Percentiles rank a stretch among this genome's conserved stretches.
These are phyloP conservation scores for Spodoptera frugiperda DNA, from an alignment of 1,140 invertebrate genomes.

Conservation along the genomic window DNA sequence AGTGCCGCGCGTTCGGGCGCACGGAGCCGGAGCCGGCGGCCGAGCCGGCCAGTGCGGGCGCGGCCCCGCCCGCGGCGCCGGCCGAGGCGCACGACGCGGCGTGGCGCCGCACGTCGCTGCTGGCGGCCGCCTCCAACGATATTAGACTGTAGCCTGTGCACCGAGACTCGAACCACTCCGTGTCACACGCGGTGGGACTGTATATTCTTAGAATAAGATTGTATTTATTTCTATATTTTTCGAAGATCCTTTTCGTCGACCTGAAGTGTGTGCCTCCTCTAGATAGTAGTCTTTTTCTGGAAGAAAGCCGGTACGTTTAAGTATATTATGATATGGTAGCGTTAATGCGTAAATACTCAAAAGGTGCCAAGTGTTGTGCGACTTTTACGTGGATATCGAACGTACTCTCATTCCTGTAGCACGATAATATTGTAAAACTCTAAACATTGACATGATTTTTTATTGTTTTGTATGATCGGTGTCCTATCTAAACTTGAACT, in stretches of 20 bases:
- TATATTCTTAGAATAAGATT: slow-evolving; percentile 59
- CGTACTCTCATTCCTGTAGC: slow-evolving; percentile 80
- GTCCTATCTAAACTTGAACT: slow-evolving; percentile 71
- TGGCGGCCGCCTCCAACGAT: slow-evolving; percentile 70
- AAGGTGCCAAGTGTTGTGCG: slow-evolving; percentile 79
- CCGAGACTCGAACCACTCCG: not conserved
- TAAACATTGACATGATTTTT: slow-evolving; percentile 46
- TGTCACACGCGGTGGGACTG: slow-evolving; percentile 32
- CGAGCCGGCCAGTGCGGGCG: slow-evolving; percentile 37
- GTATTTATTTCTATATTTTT: slow-evolving; percentile 81
- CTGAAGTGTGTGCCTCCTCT: slow-evolving; percentile 81
- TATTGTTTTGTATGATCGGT: slow-evolving; percentile 67
- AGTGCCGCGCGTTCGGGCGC: slow-evolving; percentile 65
- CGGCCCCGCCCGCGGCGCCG: slow-evolving; percentile 44
- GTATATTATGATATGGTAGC: slow-evolving; percentile 67
- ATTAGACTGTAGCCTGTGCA: slow-evolving; percentile 66
- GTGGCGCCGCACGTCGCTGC: slow-evolving; percentile 51
- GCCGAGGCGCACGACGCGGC: slow-evolving; percentile 37
- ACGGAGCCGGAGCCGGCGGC: slow-evolving; percentile 56
- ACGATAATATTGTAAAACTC: slow-evolving; percentile 55
- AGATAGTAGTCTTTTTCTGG: slow-evolving; percentile 73
- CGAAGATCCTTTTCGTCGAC: slow-evolving; percentile 78
- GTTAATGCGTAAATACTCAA: slow-evolving; percentile 76
- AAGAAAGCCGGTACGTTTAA: slow-evolving; percentile 70
- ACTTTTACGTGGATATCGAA: slow-evolving; percentile 58